Base-by-base conservation (phyloP, 2,797 vertebrate genomes). In the Melanitta fusca region DNA sequence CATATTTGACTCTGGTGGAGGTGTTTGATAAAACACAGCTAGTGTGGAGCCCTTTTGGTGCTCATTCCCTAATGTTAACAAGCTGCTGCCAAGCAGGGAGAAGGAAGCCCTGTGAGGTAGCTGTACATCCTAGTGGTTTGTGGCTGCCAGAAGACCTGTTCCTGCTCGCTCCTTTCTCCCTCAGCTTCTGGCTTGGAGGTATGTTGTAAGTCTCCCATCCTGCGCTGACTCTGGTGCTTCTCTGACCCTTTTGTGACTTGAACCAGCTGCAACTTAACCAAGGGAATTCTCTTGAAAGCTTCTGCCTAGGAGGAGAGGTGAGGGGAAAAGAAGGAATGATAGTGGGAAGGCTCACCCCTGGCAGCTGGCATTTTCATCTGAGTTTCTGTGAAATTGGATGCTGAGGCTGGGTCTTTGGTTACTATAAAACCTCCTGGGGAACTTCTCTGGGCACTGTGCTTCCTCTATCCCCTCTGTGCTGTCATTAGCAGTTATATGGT, bases 41-140 rank as follows among this genome's bases (percentile, higher is more conserved):
- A 19, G 6, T 16, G 11, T 8, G 21, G 32, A 78, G 39, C 24
- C 51, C n/a, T 72, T 54, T 49, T 61, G 36, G 57, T 75, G 47
- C 20, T 71, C 0, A 0, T 8, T 74, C 11, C 53, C 45, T 32
- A 28, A 51, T 1, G 3, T 61, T 45, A 56, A 19, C 36, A 32
- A 39, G 34, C 6, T 51, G 62, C 27, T 36, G 38, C 13, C 28
- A 45, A 47, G 21, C 54, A 25, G 22, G 28, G 7, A 27, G 10
- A 6, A 27, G 10, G 10, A 85, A 81, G 32, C 34, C 12, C 7
- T 27, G 20, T 0, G 8, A 73, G 45, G 56, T 39, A 39, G 24
- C 18, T 51, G 28, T 24, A 43, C 4, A 7, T 28, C 18, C 14
- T 15, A 7, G 22, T 15, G 22, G 12, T 17, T 47, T 54, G 47